phyloP scores from a whole-genome alignment of 2,888 invertebrate species.

The Punctoribates punctum region DNA sequence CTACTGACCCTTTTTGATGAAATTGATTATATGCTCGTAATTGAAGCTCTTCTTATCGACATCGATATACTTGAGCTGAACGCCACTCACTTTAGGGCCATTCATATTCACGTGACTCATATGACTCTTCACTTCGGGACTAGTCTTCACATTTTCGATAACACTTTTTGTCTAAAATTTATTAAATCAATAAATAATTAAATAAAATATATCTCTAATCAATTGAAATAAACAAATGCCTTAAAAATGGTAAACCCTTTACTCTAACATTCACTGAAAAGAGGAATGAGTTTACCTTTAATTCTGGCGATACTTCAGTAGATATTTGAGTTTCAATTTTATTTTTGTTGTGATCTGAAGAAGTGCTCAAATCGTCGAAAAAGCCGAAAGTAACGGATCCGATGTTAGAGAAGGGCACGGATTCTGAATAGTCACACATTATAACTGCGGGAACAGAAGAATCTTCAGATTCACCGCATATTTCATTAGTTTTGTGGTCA shows the following conservation, averaged over 20 bases:
- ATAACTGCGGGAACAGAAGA: constrained; percentile 36
- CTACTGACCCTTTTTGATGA: constrained; percentile 33
- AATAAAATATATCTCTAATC: too few relatives aligned
- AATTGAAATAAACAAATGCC: neutral
- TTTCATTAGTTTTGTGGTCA: neutral
- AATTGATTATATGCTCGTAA: constrained; percentile 37
- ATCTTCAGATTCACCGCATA: neutral
- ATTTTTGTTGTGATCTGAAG: neutral
- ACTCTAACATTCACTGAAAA: too few relatives aligned
- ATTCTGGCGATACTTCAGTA: neutral
- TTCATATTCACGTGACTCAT: constrained; percentile 20
- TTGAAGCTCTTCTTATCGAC: constrained; percentile 40
- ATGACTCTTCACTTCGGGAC: constrained; percentile 19
- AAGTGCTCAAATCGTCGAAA: constrained; percentile 35
- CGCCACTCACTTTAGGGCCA: neutral
- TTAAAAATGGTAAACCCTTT: too few relatives aligned
- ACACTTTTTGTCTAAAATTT: neutral
- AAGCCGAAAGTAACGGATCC: constrained; percentile 39
- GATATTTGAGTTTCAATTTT: neutral
- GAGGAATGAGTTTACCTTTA: too few relatives aligned
- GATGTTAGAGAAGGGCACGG: constrained; percentile 11
- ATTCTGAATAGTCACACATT: constrained; percentile 35
- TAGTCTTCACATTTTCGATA: neutral
- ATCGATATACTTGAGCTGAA: constrained; percentile 18
- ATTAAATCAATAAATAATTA: neutral